Percentiles rank a stretch among this genome's conserved stretches.
These are phyloP conservation scores for Drosophila mayri DNA, from an alignment of 1,140 invertebrate species.

Conservation along the genomic window DNA sequence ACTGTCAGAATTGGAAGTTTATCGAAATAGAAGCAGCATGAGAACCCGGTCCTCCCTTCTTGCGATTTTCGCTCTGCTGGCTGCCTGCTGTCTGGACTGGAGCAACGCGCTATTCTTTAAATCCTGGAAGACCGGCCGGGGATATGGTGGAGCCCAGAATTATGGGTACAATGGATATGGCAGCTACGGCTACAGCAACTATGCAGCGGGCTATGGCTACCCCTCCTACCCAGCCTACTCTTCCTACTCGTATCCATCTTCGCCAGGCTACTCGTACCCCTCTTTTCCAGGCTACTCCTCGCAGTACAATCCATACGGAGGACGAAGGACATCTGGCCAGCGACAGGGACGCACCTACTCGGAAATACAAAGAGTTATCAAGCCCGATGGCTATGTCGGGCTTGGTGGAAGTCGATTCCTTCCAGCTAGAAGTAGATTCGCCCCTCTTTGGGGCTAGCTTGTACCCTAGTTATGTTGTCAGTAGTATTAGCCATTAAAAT, in stretches of 20 bases:
- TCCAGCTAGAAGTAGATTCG: conserved; percentile 31
- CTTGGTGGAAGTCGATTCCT: conserved; percentile 54
- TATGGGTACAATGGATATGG: conserved; percentile 33
- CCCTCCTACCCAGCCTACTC: conserved; percentile 12
- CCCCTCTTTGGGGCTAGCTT: conserved; percentile 54
- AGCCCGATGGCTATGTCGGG: conserved; percentile 53
- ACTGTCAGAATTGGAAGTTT: conserved; percentile 43
- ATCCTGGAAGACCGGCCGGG: conserved; percentile 39
- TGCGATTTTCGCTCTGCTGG: conserved; percentile 33
- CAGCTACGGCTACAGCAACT: conserved; percentile 37
- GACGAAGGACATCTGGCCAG: conserved; percentile 18
- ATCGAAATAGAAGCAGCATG: conserved; percentile 52
- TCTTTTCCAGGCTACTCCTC: conserved; percentile 4
- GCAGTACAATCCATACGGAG: neutral
- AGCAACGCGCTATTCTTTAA: conserved; percentile 60
- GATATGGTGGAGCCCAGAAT: neutral
- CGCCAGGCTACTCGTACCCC: neutral
- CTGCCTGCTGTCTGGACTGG: conserved; percentile 37
- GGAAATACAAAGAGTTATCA: conserved; percentile 50
- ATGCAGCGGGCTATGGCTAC: conserved; percentile 41
- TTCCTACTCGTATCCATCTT: conserved; percentile 8
- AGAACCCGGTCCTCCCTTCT: conserved; percentile 16
- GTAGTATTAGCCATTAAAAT: conserved; percentile 45
- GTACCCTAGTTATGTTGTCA: conserved; percentile 6
- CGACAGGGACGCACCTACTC: conserved; percentile 69